These are phyloP conservation scores for Andricus curvator DNA, from an alignment of 2,888 invertebrate genomes.

Conservation along the genomic window DNA sequence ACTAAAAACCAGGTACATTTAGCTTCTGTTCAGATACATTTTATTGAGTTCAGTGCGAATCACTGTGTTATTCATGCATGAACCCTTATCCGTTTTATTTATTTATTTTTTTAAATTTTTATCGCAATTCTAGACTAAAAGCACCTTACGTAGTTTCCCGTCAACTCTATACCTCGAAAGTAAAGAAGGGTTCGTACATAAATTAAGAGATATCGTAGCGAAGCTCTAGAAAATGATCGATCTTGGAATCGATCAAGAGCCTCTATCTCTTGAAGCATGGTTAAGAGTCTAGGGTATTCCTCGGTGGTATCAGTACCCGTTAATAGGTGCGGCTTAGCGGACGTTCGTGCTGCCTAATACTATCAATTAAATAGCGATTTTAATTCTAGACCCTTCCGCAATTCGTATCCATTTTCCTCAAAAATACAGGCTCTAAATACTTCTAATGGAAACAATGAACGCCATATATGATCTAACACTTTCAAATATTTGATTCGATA, in stretches of 20 bases:
- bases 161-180: background rate
- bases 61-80: background rate
- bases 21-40: no score
- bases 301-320: background rate
- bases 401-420: background rate
- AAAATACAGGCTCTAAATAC: background rate
- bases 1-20: no score
- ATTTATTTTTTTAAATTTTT: background rate
- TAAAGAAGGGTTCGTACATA: constrained; percentile 57
- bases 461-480: background rate
- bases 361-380: constrained; percentile 3
- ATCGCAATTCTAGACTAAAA: background rate
- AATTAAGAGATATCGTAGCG: constrained; percentile 60
- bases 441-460: background rate
- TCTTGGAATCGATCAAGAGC: constrained; percentile 52
- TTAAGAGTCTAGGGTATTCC: constrained; percentile 16
- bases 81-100: background rate
- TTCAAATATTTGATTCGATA: background rate
- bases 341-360: constrained; percentile 25
- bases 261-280: constrained; percentile 43
- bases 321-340: constrained; percentile 50
- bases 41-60: no score
- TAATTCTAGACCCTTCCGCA: background rate
- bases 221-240: constrained; percentile 44
- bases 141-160: background rate